These are phyloP conservation scores for Petromus typicus DNA, from an alignment of 2,113 vertebrate species.

Conservation along the genomic window DNA sequence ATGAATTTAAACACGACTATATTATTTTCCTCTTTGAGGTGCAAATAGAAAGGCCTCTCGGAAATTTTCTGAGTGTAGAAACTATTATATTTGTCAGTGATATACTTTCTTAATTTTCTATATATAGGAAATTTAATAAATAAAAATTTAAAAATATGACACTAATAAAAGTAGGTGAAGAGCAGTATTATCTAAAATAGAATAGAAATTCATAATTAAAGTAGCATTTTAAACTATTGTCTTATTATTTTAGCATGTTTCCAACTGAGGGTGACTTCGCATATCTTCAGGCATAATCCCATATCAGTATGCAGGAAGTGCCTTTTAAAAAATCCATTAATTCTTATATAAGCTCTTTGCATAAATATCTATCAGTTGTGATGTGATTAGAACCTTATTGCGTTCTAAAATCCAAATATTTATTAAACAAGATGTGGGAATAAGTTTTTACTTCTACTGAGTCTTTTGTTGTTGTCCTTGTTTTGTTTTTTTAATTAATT, in stretches of 20 bases:
- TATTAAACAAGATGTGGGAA: conserved; percentile 35
- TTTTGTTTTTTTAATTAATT: no score
- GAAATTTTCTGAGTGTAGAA: conserved; percentile 48
- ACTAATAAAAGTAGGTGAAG: conserved; percentile 52
- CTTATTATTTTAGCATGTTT: conserved; percentile 69
- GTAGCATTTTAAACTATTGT: conserved; percentile 35
- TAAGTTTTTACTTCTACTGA: conserved; percentile 55
- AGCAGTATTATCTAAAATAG: conserved; percentile 62
- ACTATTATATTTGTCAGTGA: conserved; percentile 29
- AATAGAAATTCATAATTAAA: conserved; percentile 72
- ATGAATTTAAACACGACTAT: conserved; percentile 37
- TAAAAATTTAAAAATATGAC: conserved; percentile 58
- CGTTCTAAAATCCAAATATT: conserved; percentile 56
- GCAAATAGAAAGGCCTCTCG: conserved; percentile 56
- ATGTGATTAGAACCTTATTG: conserved; percentile 59
- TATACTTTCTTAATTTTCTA: conserved; percentile 56
- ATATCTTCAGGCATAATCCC: conserved; percentile 67
- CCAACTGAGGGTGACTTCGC: conserved; percentile 65
- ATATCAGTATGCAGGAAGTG: conserved; percentile 50
- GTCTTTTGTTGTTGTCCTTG: not conserved
- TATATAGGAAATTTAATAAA: conserved; percentile 44
- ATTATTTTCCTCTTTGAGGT: conserved; percentile 37
- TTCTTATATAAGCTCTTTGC: conserved; percentile 60
- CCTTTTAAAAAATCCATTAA: conserved; percentile 66
- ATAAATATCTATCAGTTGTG: conserved; percentile 69